Conservation (phyloP, 1,140 invertebrate genomes). For the Calephelis nemesis region DNA sequence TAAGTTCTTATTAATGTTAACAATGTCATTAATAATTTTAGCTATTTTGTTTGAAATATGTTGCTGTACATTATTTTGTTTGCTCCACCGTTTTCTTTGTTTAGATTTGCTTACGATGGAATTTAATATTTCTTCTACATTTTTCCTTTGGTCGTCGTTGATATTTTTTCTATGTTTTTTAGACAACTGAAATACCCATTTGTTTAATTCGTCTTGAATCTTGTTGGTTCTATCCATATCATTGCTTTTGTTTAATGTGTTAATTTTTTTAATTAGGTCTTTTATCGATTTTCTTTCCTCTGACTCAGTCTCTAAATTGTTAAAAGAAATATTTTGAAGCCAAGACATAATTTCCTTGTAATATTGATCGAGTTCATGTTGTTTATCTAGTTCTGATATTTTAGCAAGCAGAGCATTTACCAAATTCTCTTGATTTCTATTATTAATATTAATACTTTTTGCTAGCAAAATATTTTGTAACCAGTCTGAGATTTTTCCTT, state of each 20-base stretch:
- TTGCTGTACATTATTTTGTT: not conserved
- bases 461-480: slow-evolving; percentile 31
- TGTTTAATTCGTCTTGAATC: not conserved
- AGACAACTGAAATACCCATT: not conserved
- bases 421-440: slow-evolving; percentile 31
- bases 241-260: not conserved
- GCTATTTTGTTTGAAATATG: not conserved
- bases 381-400: slow-evolving; percentile 2
- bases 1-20: not conserved
- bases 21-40: not conserved
- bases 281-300: not conserved
- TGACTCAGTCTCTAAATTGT: not conserved
- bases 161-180: not conserved
- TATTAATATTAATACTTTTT: slow-evolving; percentile 24
- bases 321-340: not conserved
- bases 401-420: slow-evolving; percentile 31
- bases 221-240: not conserved
- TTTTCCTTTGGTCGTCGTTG: not conserved
- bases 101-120: not conserved
- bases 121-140: not conserved
- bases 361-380: not conserved
- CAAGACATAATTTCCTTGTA: not conserved
- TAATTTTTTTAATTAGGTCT: not conserved
- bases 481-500: slow-evolving; percentile 34
- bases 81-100: not conserved